Percentiles rank a stretch among this genome's conserved stretches.
Conservation (phyloP, 2,888 invertebrate species). For the Tachina grossa region DNA sequence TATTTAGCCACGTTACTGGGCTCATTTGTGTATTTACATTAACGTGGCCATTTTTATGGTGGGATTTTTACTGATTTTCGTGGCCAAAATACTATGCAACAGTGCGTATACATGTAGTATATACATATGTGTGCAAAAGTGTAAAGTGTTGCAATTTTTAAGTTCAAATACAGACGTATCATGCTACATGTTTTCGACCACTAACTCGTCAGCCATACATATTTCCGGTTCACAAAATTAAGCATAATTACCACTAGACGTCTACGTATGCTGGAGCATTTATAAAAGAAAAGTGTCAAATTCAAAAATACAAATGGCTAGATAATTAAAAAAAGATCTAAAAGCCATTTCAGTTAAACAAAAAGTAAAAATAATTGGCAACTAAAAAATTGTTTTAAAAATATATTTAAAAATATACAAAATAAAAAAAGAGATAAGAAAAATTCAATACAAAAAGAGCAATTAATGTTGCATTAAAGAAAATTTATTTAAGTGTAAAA, state of each 20-base stretch:
- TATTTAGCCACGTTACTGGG: conserved; percentile 59
- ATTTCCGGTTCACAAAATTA: conserved; percentile 78
- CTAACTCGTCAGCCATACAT: conserved; percentile 81
- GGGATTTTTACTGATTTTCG: conserved; percentile 68
- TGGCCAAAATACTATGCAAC: conserved; percentile 58
- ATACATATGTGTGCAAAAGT: not conserved
- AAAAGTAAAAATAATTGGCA: no score
- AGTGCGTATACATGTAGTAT: not conserved
- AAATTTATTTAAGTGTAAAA: not conserved
- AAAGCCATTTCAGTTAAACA: not conserved
- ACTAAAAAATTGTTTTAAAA: no score
- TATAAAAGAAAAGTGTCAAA: conserved; percentile 25
- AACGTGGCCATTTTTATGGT: conserved; percentile 70
- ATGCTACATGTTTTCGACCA: conserved; percentile 81
- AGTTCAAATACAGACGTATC: conserved; percentile 74
- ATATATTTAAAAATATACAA: no score
- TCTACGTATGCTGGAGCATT: not conserved
- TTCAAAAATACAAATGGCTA: not conserved
- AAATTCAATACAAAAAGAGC: no score
- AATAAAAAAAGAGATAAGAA: no score
- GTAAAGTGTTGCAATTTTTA: conserved; percentile 48
- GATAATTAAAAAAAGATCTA: not conserved
- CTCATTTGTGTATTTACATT: conserved; percentile 63
- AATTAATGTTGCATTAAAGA: no score
- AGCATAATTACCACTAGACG: conserved; percentile 72